Percentiles rank a stretch among this genome's conserved stretches.
Evolutionary conservation across 1,140 invertebrate species (phyloP).

Genomic region (Panagrolaimus sp.): DNA sequence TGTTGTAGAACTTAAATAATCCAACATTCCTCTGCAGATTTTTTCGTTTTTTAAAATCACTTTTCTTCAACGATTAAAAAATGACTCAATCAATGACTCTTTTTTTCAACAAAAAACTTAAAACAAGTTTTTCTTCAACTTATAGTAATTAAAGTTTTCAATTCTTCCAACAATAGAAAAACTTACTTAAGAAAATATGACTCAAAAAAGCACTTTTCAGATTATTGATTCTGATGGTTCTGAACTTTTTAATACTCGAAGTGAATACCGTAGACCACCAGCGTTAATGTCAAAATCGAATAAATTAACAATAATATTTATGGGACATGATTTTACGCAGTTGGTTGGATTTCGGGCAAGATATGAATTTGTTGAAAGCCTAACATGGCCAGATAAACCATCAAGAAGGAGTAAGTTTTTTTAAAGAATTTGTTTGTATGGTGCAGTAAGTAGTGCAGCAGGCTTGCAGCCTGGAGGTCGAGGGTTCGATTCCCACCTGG

Average conservation of each 20-base stretch:
- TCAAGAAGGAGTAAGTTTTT: conserved; percentile 28
- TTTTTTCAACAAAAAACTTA: no score
- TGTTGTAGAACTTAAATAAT: no score
- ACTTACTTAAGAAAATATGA: conserved; percentile 21
- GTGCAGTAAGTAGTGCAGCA: background rate
- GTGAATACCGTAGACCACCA: conserved; percentile 42
- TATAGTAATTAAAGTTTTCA: no score
- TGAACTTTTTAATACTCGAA: conserved; percentile 43
- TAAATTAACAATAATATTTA: conserved; percentile 32
- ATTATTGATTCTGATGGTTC: conserved; percentile 38
- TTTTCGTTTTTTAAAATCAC: background rate
- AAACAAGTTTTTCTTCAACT: no score
- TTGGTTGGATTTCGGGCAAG: conserved; percentile 40
- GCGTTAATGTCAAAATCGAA: conserved; percentile 31
- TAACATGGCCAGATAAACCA: conserved; percentile 37
- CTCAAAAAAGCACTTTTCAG: conserved; percentile 18
- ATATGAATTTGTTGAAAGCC: conserved; percentile 42
- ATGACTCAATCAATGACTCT: no score
- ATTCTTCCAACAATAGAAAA: background rate
- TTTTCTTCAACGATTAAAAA: no score
- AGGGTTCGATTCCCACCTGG: conserved; percentile 10
- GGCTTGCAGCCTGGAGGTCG: background rate
- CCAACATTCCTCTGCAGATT: background rate
- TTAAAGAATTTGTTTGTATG: no score
- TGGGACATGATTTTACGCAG: conserved; percentile 43